Base-by-base conservation (phyloP, 23 tunicate genomes). In the Pegea sp. region DNA sequence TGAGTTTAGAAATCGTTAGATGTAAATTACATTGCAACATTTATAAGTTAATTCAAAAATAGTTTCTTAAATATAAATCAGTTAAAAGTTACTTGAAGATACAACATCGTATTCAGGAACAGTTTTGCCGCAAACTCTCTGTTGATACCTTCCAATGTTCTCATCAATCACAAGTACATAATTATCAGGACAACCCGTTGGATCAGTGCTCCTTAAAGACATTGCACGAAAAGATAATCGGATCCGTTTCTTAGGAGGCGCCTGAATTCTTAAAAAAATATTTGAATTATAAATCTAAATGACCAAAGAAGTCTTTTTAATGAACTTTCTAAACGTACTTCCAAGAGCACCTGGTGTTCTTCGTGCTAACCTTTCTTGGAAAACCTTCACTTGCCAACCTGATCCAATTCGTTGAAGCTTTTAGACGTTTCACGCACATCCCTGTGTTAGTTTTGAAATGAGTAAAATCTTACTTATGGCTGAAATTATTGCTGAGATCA, bases 311-410 rank as follows among this genome's bases (percentile, higher is more conserved):
- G 16, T 16, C 16, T 38, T 38, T 38, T 11, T 16, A 38, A 16
- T 38, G 22, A 46, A 2, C 51, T 46, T 38, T 38, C 16, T 38
- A 8, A 33, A 49, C 68, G 56, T 50, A 78, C 92, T 60, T 69
- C 92, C 92, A 78, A 5, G 92, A 28, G 55, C 92, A 78, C n/a
- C 92, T 32, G 2, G 92, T 65, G 42, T 78, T 32, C 44, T 64
- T 59, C 21, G 66, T 74, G 32, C 53, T 32, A 25, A 78, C 21
- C 43, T 32, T 21, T 28, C 54, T 64, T 4, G 92, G 92, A 49
- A 58, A 78, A 13, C 92, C 92, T 0, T 44, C 46, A 33, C 70
- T 64, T 32, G 31, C 42, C 18, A 78, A 21, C 33, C 22, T 30
- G 21, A 59, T 68, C 92, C 92, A 78, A 20, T 44, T 31, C 27